A percentile compares a stretch with the other conserved stretches of the same genome.
Conservation (phyloP, 92 coral and sea anemone species). For the Blastomussa wellsi region DNA sequence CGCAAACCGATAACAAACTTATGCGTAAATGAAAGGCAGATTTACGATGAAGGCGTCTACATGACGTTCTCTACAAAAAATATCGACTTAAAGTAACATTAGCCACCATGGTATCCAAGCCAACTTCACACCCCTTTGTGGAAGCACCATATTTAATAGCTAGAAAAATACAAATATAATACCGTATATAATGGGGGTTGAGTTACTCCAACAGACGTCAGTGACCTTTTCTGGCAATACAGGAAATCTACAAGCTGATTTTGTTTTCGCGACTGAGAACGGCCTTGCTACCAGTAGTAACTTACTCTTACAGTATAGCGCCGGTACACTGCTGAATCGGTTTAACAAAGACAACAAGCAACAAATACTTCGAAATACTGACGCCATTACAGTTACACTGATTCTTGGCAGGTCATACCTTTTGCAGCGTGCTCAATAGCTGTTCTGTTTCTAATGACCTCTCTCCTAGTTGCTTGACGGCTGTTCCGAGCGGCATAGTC, state of each 20-base stretch:
- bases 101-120: background rate
- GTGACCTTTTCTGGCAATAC: background rate
- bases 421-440: slow-evolving; percentile 12
- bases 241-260: background rate
- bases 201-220: background rate
- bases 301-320: background rate
- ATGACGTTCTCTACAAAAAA: background rate
- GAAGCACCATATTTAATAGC: background rate
- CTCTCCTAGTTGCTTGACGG: slow-evolving; percentile 8
- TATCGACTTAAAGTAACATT: background rate
- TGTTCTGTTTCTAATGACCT: background rate
- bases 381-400: background rate
- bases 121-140: background rate
- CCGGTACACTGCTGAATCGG: background rate
- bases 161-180: too few species aligned
- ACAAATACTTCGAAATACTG: background rate
- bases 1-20: slow-evolving; percentile 6
- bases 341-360: background rate
- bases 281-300: background rate
- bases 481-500: slow-evolving; percentile 4
- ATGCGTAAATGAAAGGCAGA: background rate
- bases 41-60: background rate
- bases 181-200: background rate
- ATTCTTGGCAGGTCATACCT: slow-evolving; percentile 30
- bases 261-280: background rate